phyloP scores from a whole-genome alignment of 2,797 vertebrate species.

The Odontamblyopus lacepedii region DNA sequence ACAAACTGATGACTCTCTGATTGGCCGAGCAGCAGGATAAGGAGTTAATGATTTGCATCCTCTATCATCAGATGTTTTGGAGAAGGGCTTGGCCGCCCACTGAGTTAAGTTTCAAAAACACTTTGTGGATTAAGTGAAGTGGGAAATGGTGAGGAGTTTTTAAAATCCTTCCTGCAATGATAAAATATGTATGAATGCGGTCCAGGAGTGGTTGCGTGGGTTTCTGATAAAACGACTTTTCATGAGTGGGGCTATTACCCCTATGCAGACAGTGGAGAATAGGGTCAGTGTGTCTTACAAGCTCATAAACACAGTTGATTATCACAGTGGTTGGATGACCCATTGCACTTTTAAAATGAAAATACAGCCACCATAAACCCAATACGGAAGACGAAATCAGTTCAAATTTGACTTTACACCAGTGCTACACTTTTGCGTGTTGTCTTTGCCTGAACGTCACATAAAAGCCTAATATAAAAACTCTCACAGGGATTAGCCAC shows the following conservation, averaged over 20 bases:
- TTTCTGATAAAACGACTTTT: constrained; percentile 57
- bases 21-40: constrained; percentile 61
- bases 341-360: background rate
- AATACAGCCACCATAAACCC: constrained; percentile 14
- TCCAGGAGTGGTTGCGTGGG: constrained; percentile 40
- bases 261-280: constrained; percentile 32
- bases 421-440: constrained; percentile 21
- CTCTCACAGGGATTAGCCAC: constrained; percentile 13
- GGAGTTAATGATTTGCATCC: constrained; percentile 72
- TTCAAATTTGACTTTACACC: background rate
- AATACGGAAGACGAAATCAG: constrained; percentile 35
- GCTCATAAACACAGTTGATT: constrained; percentile 43
- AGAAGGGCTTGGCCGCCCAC: constrained; percentile 30
- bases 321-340: constrained; percentile 32
- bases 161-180: constrained; percentile 51
- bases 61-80: constrained; percentile 47
- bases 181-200: constrained; percentile 61
- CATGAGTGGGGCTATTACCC: constrained; percentile 40
- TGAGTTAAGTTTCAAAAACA: constrained; percentile 29
- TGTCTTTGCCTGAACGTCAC: constrained; percentile 7
- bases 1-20: constrained; percentile 35
- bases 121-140: constrained; percentile 36
- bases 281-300: constrained; percentile 49
- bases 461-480: constrained; percentile 19
- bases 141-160: constrained; percentile 29